Conservation (phyloP, 92 coral and sea anemone genomes). For the Nematostella vectensis region DNA sequence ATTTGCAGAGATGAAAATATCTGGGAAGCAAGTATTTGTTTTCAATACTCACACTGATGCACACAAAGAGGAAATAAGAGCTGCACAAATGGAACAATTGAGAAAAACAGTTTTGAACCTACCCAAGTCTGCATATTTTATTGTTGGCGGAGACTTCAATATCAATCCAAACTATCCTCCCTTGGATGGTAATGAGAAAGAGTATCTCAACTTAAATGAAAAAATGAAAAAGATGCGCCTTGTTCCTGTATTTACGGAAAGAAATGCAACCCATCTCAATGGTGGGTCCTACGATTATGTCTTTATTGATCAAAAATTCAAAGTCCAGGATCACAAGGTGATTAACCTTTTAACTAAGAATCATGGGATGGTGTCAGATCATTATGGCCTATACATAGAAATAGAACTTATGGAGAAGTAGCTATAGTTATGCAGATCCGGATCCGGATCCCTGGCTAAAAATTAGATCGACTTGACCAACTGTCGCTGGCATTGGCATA, state of each 20-base stretch:
- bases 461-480: no score
- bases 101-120: constrained; percentile 10
- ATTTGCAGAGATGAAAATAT: constrained; percentile 30
- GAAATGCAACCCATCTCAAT: constrained; percentile 32
- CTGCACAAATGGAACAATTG: constrained; percentile 39
- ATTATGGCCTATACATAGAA: constrained; percentile 37
- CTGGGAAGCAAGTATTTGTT: constrained; percentile 17
- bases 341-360: constrained; percentile 22
- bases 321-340: constrained; percentile 14
- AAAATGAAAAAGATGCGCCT: constrained; percentile 22
- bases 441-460: not conserved
- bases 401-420: constrained; percentile 13
- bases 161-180: constrained; percentile 45
- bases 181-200: constrained; percentile 20
- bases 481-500: no score
- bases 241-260: constrained; percentile 30
- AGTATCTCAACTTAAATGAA: constrained; percentile 15
- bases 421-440: not conserved
- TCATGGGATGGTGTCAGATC: constrained; percentile 54
- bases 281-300: constrained; percentile 42
- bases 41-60: constrained; percentile 65
- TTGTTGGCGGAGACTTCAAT: constrained; percentile 74
- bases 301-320: constrained; percentile 38
- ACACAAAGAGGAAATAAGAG: constrained; percentile 18
- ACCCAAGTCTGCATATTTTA: constrained; percentile 20